Evolutionary conservation across 2,888 invertebrate genomes (phyloP), one percentile per base, ranked within the genome.

Genomic region (Noctua janthina): DNA sequence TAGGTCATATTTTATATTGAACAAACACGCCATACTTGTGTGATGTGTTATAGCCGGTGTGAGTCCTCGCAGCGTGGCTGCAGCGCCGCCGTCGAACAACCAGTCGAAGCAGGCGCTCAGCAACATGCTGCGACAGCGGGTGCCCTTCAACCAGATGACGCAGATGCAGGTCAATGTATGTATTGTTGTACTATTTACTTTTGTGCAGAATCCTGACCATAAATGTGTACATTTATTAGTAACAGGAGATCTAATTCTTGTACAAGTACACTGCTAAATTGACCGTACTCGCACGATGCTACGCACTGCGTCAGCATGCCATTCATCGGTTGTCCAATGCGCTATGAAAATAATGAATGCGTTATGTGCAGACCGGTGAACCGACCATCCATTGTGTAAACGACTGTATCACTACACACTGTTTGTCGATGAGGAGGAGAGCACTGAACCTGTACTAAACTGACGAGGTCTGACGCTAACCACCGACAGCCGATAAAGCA

Each of bases 71-170:
- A 95, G 95, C 5, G 95, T 95, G 83, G 94, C 95, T 68, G 95
- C 95, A 79, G 95, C 95, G 71, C 95, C 96, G 11, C 95, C 97
- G 8, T 97, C 98, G 89, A 98, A 98, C 93, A 96, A 95, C 23
- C 98, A 98, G 88, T 98, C 98, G 10, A 99, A 99, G 92, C 98
- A 98, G 93, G 99, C 99, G 0, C 96, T 99, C 64, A 98, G 98
- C 74, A 98, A 98, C 91, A 98, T 99, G 98, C 95, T 99, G 76
- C 97, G 98, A 0, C 98, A 98, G 90, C 97, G 99, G 10, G 97
- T 98, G 87, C 98, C 98, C 0, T 95, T 96, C 91, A 97, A 97
- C 87, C 97, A 97, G 88, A 96, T 97, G 94, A 91, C 95, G 62
- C 96, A 96, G 85, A 96, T 96, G 95, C 96, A 96, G 94, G 97